phyloP scores from a whole-genome alignment of 2,113 vertebrate species.

The Eonycteris spelaea region DNA sequence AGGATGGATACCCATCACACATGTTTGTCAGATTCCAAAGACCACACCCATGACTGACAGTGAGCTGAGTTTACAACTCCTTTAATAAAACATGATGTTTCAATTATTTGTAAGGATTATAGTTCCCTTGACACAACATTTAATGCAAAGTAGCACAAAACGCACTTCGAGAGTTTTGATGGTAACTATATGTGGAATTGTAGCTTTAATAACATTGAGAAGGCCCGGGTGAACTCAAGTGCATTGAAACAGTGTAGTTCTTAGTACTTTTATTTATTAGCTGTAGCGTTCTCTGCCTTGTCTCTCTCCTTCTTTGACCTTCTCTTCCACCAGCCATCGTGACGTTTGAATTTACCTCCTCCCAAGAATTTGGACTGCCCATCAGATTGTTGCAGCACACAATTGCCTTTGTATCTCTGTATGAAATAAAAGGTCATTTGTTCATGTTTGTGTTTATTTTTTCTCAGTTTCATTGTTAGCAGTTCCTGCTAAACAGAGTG shows the following conservation, averaged over 20 bases:
- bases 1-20: not conserved
- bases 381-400: not conserved
- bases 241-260: not conserved
- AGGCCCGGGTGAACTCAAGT: not conserved
- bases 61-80: not conserved
- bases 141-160: not conserved
- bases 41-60: not conserved
- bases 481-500: not conserved
- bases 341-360: constrained; percentile 57
- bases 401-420: constrained; percentile 52
- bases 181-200: not conserved
- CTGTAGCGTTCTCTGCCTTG: not conserved
- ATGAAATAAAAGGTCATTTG: constrained; percentile 70
- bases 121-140: not conserved
- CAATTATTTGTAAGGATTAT: not conserved
- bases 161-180: not conserved
- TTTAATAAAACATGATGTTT: not conserved
- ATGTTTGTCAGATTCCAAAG: not conserved
- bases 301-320: constrained; percentile 27
- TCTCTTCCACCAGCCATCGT: not conserved
- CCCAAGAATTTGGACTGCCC: not conserved
- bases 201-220: not conserved
- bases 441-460: constrained; percentile 52
- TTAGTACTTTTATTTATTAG: constrained; percentile 26
- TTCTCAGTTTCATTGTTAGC: constrained; percentile 49